These are phyloP conservation scores for Oxyteleia sp. DNA, from an alignment of 2,888 invertebrate genomes.

Conservation along the genomic window DNA sequence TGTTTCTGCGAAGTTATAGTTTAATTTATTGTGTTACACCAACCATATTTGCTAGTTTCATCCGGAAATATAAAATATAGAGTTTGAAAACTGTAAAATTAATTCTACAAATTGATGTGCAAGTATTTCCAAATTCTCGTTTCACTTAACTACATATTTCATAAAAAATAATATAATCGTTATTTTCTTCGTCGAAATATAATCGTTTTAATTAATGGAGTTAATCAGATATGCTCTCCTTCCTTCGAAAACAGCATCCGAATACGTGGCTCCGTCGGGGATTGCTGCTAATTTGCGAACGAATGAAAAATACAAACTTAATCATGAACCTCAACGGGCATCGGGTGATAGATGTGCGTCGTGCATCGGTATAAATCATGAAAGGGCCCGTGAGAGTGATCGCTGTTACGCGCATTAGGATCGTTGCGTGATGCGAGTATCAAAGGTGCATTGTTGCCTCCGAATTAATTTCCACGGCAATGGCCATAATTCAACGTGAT, in stretches of 20 bases:
- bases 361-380: slow-evolving; percentile 62
- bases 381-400: slow-evolving; percentile 66
- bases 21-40: no score
- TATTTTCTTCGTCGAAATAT: background rate
- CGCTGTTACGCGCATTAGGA: slow-evolving; percentile 67
- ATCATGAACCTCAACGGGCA: slow-evolving; percentile 55
- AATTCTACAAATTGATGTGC: background rate
- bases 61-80: no score
- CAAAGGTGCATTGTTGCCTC: slow-evolving; percentile 76
- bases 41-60: no score
- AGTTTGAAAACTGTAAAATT: no score
- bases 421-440: slow-evolving; percentile 69
- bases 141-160: no score
- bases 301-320: slow-evolving; percentile 56
- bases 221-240: background rate
- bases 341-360: slow-evolving; percentile 60
- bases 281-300: slow-evolving; percentile 40
- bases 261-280: background rate
- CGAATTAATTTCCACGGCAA: slow-evolving; percentile 79
- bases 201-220: background rate
- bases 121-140: no score
- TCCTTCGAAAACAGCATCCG: background rate
- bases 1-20: no score
- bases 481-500: slow-evolving; percentile 79
- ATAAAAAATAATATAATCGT: no score